phyloP scores from a whole-genome alignment of 2,113 vertebrate genomes.

The Dunckerocampus dactyliophorus region DNA sequence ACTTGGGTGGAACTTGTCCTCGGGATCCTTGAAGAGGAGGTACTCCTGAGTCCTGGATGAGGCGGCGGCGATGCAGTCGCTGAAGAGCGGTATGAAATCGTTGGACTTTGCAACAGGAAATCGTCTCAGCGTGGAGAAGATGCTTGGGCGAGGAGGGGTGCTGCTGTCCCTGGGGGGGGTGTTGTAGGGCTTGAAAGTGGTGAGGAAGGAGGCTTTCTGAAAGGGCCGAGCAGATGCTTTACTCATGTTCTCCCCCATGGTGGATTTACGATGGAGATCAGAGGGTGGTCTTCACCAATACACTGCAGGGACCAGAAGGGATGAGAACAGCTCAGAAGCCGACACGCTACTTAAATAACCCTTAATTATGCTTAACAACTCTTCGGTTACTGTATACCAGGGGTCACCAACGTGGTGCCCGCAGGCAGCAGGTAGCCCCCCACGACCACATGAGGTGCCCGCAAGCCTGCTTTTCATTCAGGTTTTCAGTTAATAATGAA shows the following conservation, averaged over 20 bases:
- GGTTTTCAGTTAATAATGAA: too few species aligned
- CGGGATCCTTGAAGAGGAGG: constrained; percentile 69
- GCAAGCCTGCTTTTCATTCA: too few species aligned
- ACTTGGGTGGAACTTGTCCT: constrained; percentile 61
- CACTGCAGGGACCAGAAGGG: constrained; percentile 39
- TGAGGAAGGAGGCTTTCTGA: constrained; percentile 14
- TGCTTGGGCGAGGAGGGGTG: constrained; percentile 9
- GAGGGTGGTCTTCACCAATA: constrained; percentile 60
- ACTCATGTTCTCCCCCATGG: constrained; percentile 43
- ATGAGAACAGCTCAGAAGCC: background rate
- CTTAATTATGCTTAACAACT: too few species aligned
- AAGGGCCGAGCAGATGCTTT: constrained; percentile 12
- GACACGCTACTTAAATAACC: too few species aligned
- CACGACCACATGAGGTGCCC: too few species aligned
- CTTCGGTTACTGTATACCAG: too few species aligned
- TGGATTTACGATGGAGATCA: constrained; percentile 27
- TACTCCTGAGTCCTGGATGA: constrained; percentile 65
- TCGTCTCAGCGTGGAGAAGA: constrained; percentile 51
- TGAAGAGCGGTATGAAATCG: constrained; percentile 58
- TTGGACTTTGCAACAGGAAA: constrained; percentile 17
- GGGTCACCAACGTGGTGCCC: too few species aligned
- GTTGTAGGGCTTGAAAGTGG: constrained; percentile 20
- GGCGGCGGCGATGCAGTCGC: constrained; percentile 57
- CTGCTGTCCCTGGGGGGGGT: background rate
- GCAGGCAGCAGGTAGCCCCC: too few species aligned